Percentiles rank a stretch among this genome's conserved stretches.
Evolutionary conservation across 37 sponge, comb jelly and placozoan genomes (phyloP).

Genomic region (Beroe forskalii): DNA sequence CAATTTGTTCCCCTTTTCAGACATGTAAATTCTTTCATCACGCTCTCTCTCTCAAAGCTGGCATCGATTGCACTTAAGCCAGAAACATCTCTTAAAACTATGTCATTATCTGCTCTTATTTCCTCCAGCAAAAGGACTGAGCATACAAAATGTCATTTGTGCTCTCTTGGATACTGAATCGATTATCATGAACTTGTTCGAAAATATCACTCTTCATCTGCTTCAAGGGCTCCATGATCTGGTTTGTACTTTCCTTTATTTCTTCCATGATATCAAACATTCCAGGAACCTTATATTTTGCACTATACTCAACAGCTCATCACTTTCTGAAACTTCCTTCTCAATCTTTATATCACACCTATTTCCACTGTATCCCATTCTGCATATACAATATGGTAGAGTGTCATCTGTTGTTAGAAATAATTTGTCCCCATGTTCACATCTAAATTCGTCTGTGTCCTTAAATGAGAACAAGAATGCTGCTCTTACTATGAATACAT

Average conservation of each 20-base stretch:
- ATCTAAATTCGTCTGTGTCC: not conserved
- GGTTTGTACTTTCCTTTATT: not conserved
- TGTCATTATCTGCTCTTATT: not conserved
- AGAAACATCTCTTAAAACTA: not conserved
- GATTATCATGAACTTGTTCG: not conserved
- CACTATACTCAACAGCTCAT: not conserved
- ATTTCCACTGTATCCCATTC: not conserved
- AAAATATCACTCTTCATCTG: not conserved
- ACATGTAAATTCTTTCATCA: not conserved
- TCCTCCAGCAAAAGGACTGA: not conserved
- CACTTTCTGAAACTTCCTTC: not conserved
- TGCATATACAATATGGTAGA: not conserved
- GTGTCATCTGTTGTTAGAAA: not conserved
- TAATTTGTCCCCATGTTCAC: not conserved
- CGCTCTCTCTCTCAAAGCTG: not conserved
- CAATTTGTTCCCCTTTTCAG: not conserved
- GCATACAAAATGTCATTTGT: not conserved
- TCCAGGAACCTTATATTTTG: not conserved
- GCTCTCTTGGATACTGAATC: not conserved
- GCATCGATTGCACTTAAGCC: not conserved
- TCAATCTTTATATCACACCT: not conserved
- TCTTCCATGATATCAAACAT: slow-evolving; percentile 9
- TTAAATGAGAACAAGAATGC: not conserved
- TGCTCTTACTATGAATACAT: not conserved
- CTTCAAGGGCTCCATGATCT: not conserved